Evolutionary conservation across 64 coral and sea anemone genomes (phyloP), one percentile per base, ranked within the genome.

Genomic region (Montipora efflorescens): DNA sequence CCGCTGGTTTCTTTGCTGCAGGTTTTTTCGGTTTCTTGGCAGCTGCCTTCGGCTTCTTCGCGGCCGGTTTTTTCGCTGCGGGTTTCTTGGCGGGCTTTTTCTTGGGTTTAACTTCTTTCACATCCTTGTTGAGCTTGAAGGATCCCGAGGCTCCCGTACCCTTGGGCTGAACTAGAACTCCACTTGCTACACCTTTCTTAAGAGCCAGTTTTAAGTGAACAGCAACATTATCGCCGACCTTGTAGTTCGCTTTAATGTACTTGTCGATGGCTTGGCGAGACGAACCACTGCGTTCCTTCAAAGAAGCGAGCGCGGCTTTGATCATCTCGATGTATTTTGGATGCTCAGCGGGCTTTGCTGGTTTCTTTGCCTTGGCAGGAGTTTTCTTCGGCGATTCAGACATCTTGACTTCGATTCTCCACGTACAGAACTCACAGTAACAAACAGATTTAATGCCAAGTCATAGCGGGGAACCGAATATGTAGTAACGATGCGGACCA

Each of bases 181-280:
- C 51, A 58, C 19, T 22, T 0, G 20, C 19, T 57, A 80, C 78
- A 57, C 78, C 78, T 58, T 21, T 80, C 51, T 80, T 80, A 2
- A 80, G 48, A 5, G 78, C 50, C 78, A 80, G 4, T 48, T 80
- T 80, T 20, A 80, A 28, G 51, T 80, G 78, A 53, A 49, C 4
- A 4, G 48, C 50, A 22, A 58, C 78, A 57, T 57, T 49, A 18
- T 79, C 78, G 12, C 50, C 51, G 53, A 57, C 78, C 19, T 80
- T 80, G 78, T 59, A 80, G 78, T 58, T 80, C 49, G 18, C 78
- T 25, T 59, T 58, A n/a, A 80, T 80, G 78, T 80, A 80, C 51
- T 80, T 80, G 48, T 55, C 78, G 52, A 80, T 80, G 78, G 78
- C 78, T 58, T 58, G 49, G 2, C 78, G 78, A 4, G 78, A 80